Evolutionary conservation across 1,140 invertebrate species (phyloP).

Genomic region (Phthorimaea operculella): DNA sequence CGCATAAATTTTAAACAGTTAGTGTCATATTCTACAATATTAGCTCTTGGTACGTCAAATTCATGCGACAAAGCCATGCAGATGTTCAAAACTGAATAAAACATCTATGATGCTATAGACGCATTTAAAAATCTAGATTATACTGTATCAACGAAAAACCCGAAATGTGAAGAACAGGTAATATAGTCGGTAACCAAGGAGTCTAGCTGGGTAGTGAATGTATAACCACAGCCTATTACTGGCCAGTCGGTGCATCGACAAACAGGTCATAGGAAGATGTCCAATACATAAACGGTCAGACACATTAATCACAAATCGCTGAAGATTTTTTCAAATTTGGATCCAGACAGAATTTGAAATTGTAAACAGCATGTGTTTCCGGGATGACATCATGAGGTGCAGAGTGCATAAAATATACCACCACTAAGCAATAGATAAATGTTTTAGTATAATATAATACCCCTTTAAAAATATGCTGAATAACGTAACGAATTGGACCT

Average conservation of each 20-base stretch:
- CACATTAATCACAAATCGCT: slow-evolving; percentile 37
- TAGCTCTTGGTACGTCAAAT: too few relatives aligned
- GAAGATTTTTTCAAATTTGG: slow-evolving; percentile 1
- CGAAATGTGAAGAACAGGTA: slow-evolving; percentile 2
- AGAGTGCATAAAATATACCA: background rate
- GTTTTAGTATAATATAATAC: too few relatives aligned
- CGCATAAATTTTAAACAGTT: too few relatives aligned
- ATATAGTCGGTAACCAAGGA: slow-evolving; percentile 38
- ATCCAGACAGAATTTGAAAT: background rate
- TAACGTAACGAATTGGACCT: too few relatives aligned
- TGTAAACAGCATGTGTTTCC: background rate
- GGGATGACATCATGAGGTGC: background rate
- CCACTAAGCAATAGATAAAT: too few relatives aligned
- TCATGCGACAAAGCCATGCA: too few relatives aligned
- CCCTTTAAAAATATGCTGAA: too few relatives aligned
- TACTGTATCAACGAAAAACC: background rate
- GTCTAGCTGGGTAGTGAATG: slow-evolving; percentile 22
- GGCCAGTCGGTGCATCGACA: slow-evolving; percentile 52
- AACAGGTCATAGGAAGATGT: slow-evolving; percentile 53
- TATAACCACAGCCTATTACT: slow-evolving; percentile 54
- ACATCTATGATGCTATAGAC: too few relatives aligned
- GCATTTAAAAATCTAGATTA: background rate
- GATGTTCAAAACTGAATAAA: too few relatives aligned
- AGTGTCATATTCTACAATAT: too few relatives aligned
- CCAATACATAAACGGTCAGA: slow-evolving; percentile 32